These are phyloP conservation scores for Alaudala cheleensis DNA, from an alignment of 2,113 vertebrate genomes.

Conservation along the genomic window DNA sequence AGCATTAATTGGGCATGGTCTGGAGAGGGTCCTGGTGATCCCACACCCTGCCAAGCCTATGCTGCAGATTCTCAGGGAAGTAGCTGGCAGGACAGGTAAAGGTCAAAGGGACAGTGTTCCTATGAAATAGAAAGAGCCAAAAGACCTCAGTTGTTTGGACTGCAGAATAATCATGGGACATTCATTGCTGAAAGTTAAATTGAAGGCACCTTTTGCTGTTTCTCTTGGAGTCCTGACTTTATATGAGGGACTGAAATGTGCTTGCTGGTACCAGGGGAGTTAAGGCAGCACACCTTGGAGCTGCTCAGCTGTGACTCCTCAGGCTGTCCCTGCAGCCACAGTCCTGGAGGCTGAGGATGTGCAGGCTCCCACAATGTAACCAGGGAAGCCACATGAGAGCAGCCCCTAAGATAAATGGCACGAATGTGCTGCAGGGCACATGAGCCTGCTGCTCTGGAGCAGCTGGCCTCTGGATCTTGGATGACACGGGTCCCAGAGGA, in stretches of 20 bases:
- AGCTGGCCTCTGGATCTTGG: neutral
- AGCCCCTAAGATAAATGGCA: neutral
- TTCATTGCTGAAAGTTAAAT: neutral
- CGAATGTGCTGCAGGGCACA: neutral
- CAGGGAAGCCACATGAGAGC: neutral
- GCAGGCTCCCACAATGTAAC: neutral
- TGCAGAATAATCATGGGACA: neutral
- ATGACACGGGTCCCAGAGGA: neutral
- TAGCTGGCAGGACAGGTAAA: neutral
- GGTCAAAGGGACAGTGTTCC: neutral
- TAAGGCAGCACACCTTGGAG: neutral
- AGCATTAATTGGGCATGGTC: neutral
- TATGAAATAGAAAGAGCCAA: neutral
- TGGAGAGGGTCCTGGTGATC: neutral
- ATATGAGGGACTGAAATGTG: neutral
- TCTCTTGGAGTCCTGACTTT: neutral
- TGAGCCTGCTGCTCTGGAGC: neutral
- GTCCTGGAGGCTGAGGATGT: fast-evolving
- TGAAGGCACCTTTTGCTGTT: neutral
- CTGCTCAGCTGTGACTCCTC: neutral
- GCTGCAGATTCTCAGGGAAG: neutral
- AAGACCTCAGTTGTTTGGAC: neutral
- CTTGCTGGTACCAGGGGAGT: neutral
- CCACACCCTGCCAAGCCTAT: neutral
- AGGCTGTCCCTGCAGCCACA: neutral